Evolutionary conservation across 1,140 invertebrate species (phyloP), one percentile per base, ranked within the genome.

Genomic region (Bombus cullumanus): DNA sequence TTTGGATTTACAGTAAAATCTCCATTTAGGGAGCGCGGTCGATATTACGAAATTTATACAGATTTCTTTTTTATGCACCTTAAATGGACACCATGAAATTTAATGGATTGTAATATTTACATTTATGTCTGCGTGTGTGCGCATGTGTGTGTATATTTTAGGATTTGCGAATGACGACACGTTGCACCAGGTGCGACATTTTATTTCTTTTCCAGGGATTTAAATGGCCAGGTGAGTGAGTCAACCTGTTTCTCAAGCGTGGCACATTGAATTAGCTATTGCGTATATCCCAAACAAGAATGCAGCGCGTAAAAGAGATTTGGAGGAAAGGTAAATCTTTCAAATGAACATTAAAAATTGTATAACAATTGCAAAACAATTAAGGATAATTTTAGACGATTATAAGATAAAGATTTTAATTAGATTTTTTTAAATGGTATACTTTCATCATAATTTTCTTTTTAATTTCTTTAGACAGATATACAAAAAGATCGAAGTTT

Each of bases 171-270:
- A 71, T 71, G 34, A 71, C 37, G 37, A n/a, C 10, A 28, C 9
- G 37, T 12, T 39, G 81, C 41, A 57, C 41, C 57, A 75, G 53
- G 71, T 64, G 71, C 37, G 53, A 59, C 43, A 53, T 31, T 34
- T 76, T 18, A 18, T 10, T n/a, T 10, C 31, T 73, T 15, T 76
- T 53, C n/a, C n/a, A 13, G 22, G 34, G 3, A 69, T 83, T 83
- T 83, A 83, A 83, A 78, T 71, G 12, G 15, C 64, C 18, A 13
- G 57, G 57, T 59, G 57, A 59, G 12, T 78, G 82, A 83, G 43
- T 83, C 82, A 83, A 47, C 28, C 12, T 12, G 39, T 22, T 22
- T 75, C 41, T 75, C 71, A 75, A 59, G 8, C n/a, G 25, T 28
- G 69, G 53, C 57, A 37, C 18, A 2, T 25, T 39, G 34, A 9